A percentile compares a stretch with the other conserved stretches of the same genome.
Conservation (phyloP, 2,113 vertebrate genomes). For the Ptilonorhynchus violaceus region DNA sequence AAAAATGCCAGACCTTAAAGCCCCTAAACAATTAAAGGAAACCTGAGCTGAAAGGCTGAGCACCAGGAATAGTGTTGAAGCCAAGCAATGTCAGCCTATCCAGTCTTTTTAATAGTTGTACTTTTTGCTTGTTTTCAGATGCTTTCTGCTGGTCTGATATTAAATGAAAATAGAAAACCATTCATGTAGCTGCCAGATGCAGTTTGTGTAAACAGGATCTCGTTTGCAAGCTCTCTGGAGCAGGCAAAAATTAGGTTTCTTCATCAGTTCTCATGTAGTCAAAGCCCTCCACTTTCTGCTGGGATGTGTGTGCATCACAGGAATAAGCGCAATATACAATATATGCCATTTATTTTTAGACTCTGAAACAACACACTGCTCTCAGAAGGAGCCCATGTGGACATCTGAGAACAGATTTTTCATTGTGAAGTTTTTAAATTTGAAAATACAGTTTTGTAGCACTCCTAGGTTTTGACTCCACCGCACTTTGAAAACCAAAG, state of each 20-base stretch:
- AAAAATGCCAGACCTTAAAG: neutral
- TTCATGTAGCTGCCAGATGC: neutral
- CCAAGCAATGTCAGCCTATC: neutral
- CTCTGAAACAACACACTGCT: neutral
- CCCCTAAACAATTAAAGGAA: neutral
- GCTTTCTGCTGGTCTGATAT: neutral
- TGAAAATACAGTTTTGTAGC: neutral
- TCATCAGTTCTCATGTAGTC: neutral
- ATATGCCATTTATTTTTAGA: neutral
- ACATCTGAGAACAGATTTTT: neutral
- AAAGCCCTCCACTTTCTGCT: neutral
- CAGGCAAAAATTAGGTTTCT: neutral
- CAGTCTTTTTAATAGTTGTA: neutral
- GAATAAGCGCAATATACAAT: neutral
- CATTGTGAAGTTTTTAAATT: neutral
- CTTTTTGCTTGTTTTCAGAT: neutral
- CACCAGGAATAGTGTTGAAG: neutral
- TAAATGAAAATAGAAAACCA: neutral
- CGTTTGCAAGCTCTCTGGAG: neutral
- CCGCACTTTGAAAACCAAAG: constrained; percentile 17
- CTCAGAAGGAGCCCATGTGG: neutral
- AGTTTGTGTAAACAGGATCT: neutral
- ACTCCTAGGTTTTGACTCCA: neutral
- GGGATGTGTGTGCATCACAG: neutral
- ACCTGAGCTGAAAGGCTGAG: neutral